Base-by-base conservation (phyloP, 2,797 vertebrate species). In the Sebastolobus alascanus region DNA sequence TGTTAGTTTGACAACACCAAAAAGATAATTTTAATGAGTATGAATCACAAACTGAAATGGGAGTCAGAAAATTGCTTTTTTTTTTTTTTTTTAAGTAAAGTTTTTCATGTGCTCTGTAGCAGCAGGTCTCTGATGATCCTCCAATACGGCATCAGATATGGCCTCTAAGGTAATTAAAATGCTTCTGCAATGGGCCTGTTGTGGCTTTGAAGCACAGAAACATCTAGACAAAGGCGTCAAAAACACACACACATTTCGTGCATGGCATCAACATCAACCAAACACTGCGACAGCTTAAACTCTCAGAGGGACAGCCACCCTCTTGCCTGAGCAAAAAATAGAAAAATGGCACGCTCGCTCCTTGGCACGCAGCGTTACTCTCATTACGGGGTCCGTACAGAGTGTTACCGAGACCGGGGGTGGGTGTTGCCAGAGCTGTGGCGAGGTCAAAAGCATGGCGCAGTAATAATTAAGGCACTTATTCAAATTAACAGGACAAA, bases 391-490 rank as follows among this genome's bases (percentile, higher is more conserved):
- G 86, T 75, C 74, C 64, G 83, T 52, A 73, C 91, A 50, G 87
- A 89, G 89, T 82, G 91, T 89, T 85, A 85, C 72, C 46, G 73
- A 70, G 79, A 84, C 55, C 5, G 40, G 68, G 14, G 82, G 37
- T 2, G 73, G 82, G 80, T 37, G 88, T 55, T 85, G 78, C 77
- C 89, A 59, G 87, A 75, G 72, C 90, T 66, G 84, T 40, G 91
- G 59, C 4, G 82, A 83, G 93, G 92, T 93, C 93, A 91, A 83
- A 79, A 77, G 75, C 81, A 38, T 12, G 86, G 82, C 38, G 79
- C 78, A 55, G 73, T 75, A 54, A 81, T 90, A 88, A 92, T 92
- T 84, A 90, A 87, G 84, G 89, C 91, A 92, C 93, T 94, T 92
- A 87, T 91, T 91, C 68, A 89, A 92, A 93, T 94, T 82, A 92